phyloP scores from a whole-genome alignment of 2,113 vertebrate genomes.

The Aegotheles bennettii region DNA sequence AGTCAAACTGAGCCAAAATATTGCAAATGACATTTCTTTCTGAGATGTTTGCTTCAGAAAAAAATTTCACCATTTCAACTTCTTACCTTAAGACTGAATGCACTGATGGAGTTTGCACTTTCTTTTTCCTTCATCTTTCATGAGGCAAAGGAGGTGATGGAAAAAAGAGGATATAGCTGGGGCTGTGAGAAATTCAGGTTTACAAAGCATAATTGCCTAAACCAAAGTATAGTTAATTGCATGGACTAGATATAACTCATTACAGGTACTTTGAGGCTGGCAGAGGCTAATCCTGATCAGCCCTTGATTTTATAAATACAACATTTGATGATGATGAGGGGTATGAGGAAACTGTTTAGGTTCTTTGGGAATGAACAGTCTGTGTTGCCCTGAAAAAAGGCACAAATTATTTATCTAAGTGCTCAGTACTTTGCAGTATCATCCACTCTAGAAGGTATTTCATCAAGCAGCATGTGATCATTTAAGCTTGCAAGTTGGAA shows the following conservation, averaged over 20 bases:
- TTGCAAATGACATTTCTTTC: not conserved
- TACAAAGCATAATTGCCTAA: not conserved
- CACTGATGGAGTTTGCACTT: not conserved
- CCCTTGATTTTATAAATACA: not conserved
- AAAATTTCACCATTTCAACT: not conserved
- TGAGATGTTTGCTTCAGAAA: not conserved
- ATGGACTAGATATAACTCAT: not conserved
- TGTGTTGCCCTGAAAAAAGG: constrained; percentile 39
- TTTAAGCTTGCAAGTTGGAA: not conserved
- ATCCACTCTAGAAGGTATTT: not conserved
- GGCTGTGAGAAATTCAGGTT: not conserved
- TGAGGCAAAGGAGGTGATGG: not conserved
- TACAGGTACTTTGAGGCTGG: not conserved
- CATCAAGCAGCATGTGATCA: not conserved
- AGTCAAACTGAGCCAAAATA: not conserved
- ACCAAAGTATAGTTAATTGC: not conserved
- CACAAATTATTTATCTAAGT: constrained; percentile 55
- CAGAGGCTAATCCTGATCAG: not conserved
- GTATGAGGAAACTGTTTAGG: not conserved
- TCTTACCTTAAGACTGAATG: not conserved
- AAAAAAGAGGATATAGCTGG: not conserved
- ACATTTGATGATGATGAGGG: not conserved
- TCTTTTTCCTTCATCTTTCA: not conserved
- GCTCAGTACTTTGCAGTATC: not conserved
- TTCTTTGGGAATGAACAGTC: not conserved